Evolutionary conservation across 35 echinoderm and acorn worm species (phyloP).

Genomic region (Diadema setosum): DNA sequence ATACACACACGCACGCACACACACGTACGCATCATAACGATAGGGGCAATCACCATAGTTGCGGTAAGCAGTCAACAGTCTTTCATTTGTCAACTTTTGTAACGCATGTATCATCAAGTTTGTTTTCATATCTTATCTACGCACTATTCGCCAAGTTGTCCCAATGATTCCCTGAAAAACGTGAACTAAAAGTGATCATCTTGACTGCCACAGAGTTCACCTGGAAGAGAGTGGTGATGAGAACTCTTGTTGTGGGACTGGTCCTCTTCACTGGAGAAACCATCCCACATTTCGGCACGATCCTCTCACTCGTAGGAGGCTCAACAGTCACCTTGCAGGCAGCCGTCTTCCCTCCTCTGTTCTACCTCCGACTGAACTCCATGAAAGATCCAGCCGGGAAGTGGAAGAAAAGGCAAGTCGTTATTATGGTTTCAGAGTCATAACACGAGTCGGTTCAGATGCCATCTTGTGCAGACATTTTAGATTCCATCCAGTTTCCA

Average conservation of each 20-base stretch:
- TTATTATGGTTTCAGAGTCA: neutral
- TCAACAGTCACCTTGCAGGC: constrained; percentile 72
- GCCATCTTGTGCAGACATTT: too few relatives aligned
- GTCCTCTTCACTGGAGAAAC: constrained; percentile 81
- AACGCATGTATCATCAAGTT: too few relatives aligned
- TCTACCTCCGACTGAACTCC: constrained; percentile 52
- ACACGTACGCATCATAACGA: too few relatives aligned
- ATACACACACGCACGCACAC: too few relatives aligned
- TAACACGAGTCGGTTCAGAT: neutral
- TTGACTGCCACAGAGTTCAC: constrained; percentile 58
- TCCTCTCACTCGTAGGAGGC: constrained; percentile 71
- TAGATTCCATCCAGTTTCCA: neutral
- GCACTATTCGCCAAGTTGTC: too few relatives aligned
- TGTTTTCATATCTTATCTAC: too few relatives aligned
- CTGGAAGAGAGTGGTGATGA: constrained; percentile 57
- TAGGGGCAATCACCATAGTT: too few relatives aligned
- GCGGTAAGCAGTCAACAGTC: too few relatives aligned
- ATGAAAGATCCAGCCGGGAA: neutral
- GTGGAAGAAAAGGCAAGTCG: neutral
- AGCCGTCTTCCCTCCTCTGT: constrained; percentile 77
- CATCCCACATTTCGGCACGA: constrained; percentile 83
- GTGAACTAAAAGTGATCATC: too few relatives aligned
- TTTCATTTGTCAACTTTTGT: too few relatives aligned
- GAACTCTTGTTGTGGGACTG: constrained; percentile 32
- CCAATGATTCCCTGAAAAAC: too few relatives aligned